Base-by-base conservation (phyloP, 2,113 vertebrate genomes). In the Electrona antarctica region DNA sequence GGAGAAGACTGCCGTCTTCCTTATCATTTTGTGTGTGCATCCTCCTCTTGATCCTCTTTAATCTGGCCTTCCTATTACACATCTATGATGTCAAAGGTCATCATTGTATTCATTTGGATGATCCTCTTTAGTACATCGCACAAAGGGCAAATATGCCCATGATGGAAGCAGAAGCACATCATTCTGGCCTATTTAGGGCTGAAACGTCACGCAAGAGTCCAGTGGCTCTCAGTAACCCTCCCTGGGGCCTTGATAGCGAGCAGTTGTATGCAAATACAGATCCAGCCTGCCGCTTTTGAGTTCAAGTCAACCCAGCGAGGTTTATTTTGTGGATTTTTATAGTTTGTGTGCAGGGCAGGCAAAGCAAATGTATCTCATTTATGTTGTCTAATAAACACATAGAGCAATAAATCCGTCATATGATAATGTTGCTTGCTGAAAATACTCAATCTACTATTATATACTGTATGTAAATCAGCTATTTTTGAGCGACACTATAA, bases 21-120 rank as follows among this genome's bases (percentile, higher is more conserved):
- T 5, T 9, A 3, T 3, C 47, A 6, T 11, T 11, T 47, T n/a
- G 14, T 13, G 21, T 28, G n/a, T n/a, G 10, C 33, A 33, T 49
- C 47, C 21, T 21, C 21, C 21, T 64, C 46, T 29, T 64, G n/a
- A 49, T 64, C 45, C 45, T 48, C n/a, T 63, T 49, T 49, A 64
- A 64, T 50, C 61, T 15, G 7, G 47, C 47, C 61, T 50, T 50
- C 61, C 61, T 9, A 48, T 63, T 49, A 13, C 12, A 45, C 29
- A 12, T 48, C 60, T 48, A n/a, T 28, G 47, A 62, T 47, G 62
- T 64, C 62, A 64, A 47, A 50, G 62, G 62, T 47, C 62, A 64
- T 48, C 10, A 13, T 12, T 21, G 14, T 48, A 15, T 64, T 48
- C 7, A 50, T 64, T 64, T 49, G 15, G 62, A 50, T 50, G 47